phyloP scores from a whole-genome alignment of 2,797 vertebrate species.

The Enteromius trimaculatus region DNA sequence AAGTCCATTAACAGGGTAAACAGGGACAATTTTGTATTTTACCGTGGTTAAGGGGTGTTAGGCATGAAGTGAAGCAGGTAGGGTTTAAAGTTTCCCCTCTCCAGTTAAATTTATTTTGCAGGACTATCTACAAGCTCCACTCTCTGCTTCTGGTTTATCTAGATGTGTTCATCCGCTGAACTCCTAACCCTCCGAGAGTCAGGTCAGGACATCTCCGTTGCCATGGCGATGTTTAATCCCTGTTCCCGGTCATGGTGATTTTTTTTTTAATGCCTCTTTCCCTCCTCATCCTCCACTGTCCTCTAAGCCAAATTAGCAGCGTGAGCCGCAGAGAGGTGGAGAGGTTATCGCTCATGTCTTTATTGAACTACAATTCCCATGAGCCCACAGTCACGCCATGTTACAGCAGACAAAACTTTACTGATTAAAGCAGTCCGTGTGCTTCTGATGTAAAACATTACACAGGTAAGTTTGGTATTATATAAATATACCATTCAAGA shows the following conservation, averaged over 20 bases:
- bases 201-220: conserved; percentile 45
- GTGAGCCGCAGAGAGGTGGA: conserved; percentile 3
- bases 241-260: not conserved
- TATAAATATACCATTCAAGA: not conserved
- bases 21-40: not conserved
- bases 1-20: too few species aligned
- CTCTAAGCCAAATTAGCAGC: conserved; percentile 13
- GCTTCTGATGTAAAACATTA: not conserved
- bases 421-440: conserved; percentile 10
- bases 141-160: conserved; percentile 12
- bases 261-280: conserved; percentile 29
- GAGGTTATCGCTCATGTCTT: not conserved
- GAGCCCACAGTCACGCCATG: not conserved
- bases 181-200: conserved; percentile 19
- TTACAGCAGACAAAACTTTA: not conserved
- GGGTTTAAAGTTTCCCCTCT: not conserved
- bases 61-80: not conserved
- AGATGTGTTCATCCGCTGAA: conserved; percentile 21
- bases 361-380: conserved; percentile 41
- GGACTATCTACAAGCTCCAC: not conserved
- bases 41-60: not conserved
- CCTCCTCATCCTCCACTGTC: conserved; percentile 16
- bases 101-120: conserved; percentile 8
- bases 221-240: conserved; percentile 41
- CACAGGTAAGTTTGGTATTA: not conserved